Base-by-base conservation (phyloP, 2,113 vertebrate species). In the Xiphias gladius region DNA sequence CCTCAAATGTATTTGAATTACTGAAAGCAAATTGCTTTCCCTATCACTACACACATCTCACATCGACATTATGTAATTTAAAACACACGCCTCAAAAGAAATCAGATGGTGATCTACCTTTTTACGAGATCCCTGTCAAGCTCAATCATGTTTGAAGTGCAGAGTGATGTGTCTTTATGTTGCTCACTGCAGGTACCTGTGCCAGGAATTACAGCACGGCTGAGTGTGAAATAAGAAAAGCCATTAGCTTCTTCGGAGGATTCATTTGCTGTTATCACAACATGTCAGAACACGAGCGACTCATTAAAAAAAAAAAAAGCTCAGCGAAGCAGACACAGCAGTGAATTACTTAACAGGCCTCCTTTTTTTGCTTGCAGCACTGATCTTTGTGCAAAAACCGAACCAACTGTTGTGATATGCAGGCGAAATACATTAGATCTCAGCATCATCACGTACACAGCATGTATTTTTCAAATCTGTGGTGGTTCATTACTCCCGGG, bases 1-100 rank as follows among this genome's bases (percentile, higher is more conserved):
- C 52, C 71, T 73, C 30, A 6, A 35, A 9, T 5, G 62, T 41
- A 46, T 74, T 55, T 22, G 17, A 64, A 66, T 83, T 28, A 65
- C 6, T 32, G 5, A 37, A 41, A n/a, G 22, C 61, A 79, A 87
- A 73, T 79, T 79, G 63, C 67, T 76, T 83, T 79, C 17, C 37
- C 30, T 62, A 19, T 76, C 55, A 12, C 37, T 13, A 55, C 39
- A 43, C 39, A 24, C 72, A 2, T 43, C 50, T 7, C 57, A 58
- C 63, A 67, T 52, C n/a, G 48, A 28, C 20, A 41, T 10, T 46
- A 1, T 17, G 19, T 28, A 14, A 79, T 76, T 41, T 16, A 50
- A 83, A 73, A 74, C 1, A 30, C 19, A 5, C 1, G 11, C 1
- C 4, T 30, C 43, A 52, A 39, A 1, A 58, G 4, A 55, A 59